phyloP scores from a whole-genome alignment of 2,113 vertebrate genomes.

The Calcarius ornatus region DNA sequence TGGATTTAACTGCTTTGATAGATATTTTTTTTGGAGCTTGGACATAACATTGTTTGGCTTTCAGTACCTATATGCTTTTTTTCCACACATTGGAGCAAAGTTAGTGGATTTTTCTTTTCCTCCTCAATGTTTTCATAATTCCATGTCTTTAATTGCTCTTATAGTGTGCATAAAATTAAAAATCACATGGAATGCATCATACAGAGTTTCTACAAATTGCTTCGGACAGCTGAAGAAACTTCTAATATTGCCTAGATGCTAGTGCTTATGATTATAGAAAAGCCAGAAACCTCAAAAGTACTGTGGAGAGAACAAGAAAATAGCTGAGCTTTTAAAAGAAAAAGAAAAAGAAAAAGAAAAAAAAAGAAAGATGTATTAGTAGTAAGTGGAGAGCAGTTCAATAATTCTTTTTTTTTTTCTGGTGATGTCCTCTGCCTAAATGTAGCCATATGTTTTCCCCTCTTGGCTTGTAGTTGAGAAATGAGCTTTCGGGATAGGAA shows the following conservation, averaged over 20 bases:
- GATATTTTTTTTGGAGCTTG: background rate
- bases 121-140: background rate
- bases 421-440: background rate
- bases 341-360: background rate
- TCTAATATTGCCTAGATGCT: background rate
- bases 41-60: background rate
- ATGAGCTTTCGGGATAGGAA: background rate
- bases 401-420: background rate
- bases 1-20: background rate
- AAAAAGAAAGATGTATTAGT: background rate
- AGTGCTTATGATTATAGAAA: background rate
- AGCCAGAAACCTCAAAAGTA: background rate
- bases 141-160: background rate
- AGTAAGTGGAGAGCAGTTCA: background rate
- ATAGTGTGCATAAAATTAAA: background rate
- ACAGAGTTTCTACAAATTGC: background rate
- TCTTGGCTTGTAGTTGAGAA: background rate
- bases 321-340: background rate
- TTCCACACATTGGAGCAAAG: background rate
- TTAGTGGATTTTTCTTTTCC: background rate
- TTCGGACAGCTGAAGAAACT: background rate
- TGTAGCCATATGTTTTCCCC: background rate
- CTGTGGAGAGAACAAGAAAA: background rate
- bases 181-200: background rate
- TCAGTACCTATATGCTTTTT: fast-evolving